A percentile compares a stretch with the other conserved stretches of the same genome.
These are phyloP conservation scores for Apamea anceps DNA, from an alignment of 2,888 invertebrate genomes.

Conservation along the genomic window DNA sequence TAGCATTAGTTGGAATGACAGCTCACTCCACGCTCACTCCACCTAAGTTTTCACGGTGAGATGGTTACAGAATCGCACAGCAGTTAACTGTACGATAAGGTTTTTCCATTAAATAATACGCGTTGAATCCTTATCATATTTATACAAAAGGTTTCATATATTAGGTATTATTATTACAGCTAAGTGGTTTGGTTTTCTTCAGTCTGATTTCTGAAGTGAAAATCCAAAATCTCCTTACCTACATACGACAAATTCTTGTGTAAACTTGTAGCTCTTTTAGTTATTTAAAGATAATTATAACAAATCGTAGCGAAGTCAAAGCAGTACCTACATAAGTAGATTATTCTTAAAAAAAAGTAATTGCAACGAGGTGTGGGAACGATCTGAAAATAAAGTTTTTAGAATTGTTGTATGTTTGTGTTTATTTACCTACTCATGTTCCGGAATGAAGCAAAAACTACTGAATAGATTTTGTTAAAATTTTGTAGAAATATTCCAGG, in stretches of 20 bases:
- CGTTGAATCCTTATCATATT: background rate
- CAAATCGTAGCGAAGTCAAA: background rate
- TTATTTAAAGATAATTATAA: background rate
- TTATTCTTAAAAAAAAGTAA: background rate
- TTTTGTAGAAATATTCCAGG: background rate
- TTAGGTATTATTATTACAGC: background rate
- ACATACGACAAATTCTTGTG: background rate
- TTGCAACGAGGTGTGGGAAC: background rate
- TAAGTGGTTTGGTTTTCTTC: background rate
- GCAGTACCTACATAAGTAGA: no score
- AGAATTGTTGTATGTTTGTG: background rate
- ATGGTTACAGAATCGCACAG: no score
- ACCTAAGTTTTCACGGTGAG: no score
- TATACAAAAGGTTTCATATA: background rate
- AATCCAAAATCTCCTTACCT: background rate
- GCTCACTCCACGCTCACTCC: no score
- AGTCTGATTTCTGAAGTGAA: background rate
- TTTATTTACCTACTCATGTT: background rate
- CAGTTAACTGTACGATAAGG: background rate
- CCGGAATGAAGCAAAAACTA: background rate
- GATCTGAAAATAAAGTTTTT: background rate
- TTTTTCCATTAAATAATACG: conserved; percentile 1
- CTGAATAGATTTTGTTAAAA: background rate
- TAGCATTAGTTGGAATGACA: no score
- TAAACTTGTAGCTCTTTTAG: background rate